Conservation (phyloP, 2,113 vertebrate species). For the Pica pica region DNA sequence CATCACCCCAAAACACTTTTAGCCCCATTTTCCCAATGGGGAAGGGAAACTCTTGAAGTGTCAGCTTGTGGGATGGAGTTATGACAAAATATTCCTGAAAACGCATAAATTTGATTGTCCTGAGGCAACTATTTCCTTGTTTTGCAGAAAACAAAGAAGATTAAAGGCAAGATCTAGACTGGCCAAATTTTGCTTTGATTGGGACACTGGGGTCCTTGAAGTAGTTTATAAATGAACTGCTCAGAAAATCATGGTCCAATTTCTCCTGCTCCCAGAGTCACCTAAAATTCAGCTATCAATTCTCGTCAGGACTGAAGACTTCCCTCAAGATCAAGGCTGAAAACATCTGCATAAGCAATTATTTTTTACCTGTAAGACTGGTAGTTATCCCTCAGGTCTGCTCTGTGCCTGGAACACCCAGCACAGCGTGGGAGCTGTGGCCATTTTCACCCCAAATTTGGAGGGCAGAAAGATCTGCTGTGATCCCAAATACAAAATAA, state of each 20-base stretch:
- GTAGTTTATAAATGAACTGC: neutral
- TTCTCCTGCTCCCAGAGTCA: neutral
- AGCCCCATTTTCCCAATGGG: neutral
- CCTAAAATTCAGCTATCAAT: neutral
- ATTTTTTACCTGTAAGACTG: neutral
- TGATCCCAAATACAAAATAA: neutral
- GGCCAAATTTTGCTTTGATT: neutral
- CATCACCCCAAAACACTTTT: neutral
- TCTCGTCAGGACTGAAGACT: neutral
- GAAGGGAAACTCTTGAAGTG: neutral
- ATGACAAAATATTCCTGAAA: neutral
- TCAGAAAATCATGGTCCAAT: neutral
- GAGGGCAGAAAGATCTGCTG: neutral
- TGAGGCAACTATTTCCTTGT: neutral
- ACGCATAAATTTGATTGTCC: neutral
- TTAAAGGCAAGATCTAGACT: neutral
- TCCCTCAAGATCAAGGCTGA: neutral
- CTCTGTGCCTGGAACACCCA: neutral
- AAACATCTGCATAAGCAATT: neutral
- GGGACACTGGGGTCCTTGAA: fast-evolving
- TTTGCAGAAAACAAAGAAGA: neutral
- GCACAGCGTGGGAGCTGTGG: fast-evolving
- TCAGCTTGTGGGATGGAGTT: neutral
- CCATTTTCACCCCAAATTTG: neutral
- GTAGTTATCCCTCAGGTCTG: neutral